These are phyloP conservation scores for Monopis laevigella DNA, from an alignment of 2,888 invertebrate genomes.

Conservation along the genomic window DNA sequence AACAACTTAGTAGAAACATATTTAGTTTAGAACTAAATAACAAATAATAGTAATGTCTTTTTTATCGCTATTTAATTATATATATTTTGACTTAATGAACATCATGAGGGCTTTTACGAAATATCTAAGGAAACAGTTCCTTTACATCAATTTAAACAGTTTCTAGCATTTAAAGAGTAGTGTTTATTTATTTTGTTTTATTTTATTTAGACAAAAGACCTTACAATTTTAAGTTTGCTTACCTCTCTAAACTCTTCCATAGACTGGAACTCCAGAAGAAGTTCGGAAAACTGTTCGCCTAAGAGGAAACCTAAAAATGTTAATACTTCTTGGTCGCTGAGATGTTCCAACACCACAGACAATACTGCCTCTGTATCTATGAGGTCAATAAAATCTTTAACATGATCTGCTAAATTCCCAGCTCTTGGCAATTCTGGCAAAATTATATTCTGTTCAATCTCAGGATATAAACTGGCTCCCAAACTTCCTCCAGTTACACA, in stretches of 20 bases:
- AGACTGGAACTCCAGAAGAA: slow-evolving; percentile 27
- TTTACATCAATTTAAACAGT: too few relatives aligned
- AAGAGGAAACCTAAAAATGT: slow-evolving; percentile 26
- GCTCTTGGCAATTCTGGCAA: not conserved
- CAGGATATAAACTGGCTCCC: slow-evolving; percentile 1
- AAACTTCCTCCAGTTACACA: not conserved
- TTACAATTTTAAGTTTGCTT: slow-evolving; percentile 12
- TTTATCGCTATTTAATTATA: not conserved
- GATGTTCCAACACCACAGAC: slow-evolving; percentile 23
- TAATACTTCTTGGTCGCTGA: slow-evolving; percentile 28
- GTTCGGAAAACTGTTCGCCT: slow-evolving; percentile 26
- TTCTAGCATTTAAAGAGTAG: too few relatives aligned
- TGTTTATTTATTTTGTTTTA: not conserved
- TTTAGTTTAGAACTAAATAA: too few relatives aligned
- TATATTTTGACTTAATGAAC: too few relatives aligned
- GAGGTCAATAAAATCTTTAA: slow-evolving; percentile 27
- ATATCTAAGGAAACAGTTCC: too few relatives aligned
- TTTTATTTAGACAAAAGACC: not conserved
- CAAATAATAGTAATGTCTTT: too few relatives aligned
- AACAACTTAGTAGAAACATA: too few relatives aligned
- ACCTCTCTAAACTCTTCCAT: slow-evolving; percentile 34
- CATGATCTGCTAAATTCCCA: slow-evolving; percentile 24
- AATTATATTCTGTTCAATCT: slow-evolving; percentile 3
- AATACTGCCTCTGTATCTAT: slow-evolving; percentile 27
- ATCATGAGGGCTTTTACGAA: too few relatives aligned